phyloP scores from a whole-genome alignment of 2,888 invertebrate species.

The Cheilosia scutellata region DNA sequence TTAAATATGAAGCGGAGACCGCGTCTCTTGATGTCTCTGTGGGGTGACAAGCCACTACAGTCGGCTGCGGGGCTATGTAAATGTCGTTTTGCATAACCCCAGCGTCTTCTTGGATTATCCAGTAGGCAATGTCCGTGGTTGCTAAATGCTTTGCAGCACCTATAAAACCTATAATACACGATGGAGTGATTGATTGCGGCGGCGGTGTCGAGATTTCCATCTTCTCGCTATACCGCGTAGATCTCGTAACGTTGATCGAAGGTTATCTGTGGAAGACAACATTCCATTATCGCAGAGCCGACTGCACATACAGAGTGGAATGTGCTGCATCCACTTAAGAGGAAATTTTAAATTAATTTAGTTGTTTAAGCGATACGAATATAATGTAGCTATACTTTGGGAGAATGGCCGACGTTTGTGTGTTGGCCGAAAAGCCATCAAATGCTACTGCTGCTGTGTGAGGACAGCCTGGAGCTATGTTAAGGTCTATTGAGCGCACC shows the following conservation, averaged over 20 bases:
- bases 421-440: slow-evolving; percentile 12
- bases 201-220: slow-evolving; percentile 69
- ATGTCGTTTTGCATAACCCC: slow-evolving; percentile 71
- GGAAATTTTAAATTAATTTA: slow-evolving; percentile 65
- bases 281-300: slow-evolving; percentile 49
- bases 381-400: slow-evolving; percentile 14
- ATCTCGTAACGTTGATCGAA: slow-evolving; percentile 67
- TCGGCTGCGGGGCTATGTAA: not conserved
- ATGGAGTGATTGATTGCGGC: slow-evolving; percentile 74
- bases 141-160: slow-evolving; percentile 57
- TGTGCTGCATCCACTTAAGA: slow-evolving; percentile 54
- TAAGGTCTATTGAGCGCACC: slow-evolving; percentile 49
- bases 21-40: slow-evolving; percentile 43
- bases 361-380: slow-evolving; percentile 57
- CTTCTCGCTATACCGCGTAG: slow-evolving; percentile 38
- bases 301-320: slow-evolving; percentile 8
- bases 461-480: slow-evolving; percentile 40
- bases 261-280: slow-evolving; percentile 67
- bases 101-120: slow-evolving; percentile 42
- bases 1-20: slow-evolving; percentile 64
- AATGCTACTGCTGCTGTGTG: slow-evolving; percentile 40
- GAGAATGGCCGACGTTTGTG: not conserved
- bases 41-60: slow-evolving; percentile 52
- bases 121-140: slow-evolving; percentile 42
- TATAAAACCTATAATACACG: slow-evolving; percentile 55